A percentile compares a stretch with the other conserved stretches of the same genome.
Evolutionary conservation across 2,888 invertebrate species (phyloP).

Genomic region (Scaptomyza tumidula): DNA sequence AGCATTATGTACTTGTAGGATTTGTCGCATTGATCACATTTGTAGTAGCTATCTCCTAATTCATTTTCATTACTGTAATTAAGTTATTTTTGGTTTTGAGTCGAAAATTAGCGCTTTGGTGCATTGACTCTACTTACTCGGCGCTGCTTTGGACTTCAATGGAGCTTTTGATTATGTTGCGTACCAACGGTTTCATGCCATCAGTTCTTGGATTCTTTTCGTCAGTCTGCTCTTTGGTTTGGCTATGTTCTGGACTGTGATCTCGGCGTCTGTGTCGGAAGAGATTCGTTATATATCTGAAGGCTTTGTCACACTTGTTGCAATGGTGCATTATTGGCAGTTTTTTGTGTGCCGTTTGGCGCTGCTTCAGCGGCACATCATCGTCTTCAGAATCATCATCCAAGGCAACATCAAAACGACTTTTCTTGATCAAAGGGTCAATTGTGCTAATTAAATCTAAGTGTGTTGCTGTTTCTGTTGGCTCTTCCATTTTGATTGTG

Average conservation of each 20-base stretch:
- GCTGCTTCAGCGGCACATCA: conserved; percentile 62
- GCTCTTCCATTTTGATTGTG: conserved; percentile 61
- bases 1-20: conserved; percentile 64
- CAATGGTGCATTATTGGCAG: conserved; percentile 44
- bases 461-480: conserved; percentile 27
- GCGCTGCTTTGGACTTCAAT: not conserved
- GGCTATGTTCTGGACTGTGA: conserved; percentile 26
- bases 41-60: conserved; percentile 51
- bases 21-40: conserved; percentile 65
- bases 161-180: conserved; percentile 11
- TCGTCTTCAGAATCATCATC: conserved; percentile 47
- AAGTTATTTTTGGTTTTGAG: not conserved
- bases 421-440: conserved; percentile 54
- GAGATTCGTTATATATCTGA: conserved; percentile 61
- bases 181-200: not conserved
- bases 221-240: not conserved
- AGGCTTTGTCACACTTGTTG: conserved; percentile 49
- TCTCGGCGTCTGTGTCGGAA: conserved; percentile 57
- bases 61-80: conserved; percentile 36
- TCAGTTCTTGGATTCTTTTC: conserved; percentile 3
- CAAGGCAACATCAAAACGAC: conserved; percentile 6
- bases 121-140: conserved; percentile 31
- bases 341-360: conserved; percentile 17
- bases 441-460: conserved; percentile 6
- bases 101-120: not conserved